Percentiles rank a stretch among this genome's conserved stretches.
These are phyloP conservation scores for Recurvirostra avosetta DNA, from an alignment of 2,113 vertebrate species.

Conservation along the genomic window DNA sequence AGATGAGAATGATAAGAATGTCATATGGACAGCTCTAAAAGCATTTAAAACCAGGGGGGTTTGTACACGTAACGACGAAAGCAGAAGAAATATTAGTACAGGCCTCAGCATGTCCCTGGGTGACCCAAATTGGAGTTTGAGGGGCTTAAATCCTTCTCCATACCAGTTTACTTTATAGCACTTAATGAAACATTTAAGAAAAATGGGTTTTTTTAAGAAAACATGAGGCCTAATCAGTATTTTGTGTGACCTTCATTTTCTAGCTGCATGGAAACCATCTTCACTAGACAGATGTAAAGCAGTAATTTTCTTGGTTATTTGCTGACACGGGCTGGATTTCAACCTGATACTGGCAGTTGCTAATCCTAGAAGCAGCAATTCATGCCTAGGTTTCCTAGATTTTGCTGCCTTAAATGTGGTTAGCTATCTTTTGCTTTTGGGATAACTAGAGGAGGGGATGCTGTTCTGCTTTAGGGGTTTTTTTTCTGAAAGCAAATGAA, in stretches of 20 bases:
- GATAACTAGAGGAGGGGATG: neutral
- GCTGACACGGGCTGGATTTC: neutral
- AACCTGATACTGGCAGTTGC: neutral
- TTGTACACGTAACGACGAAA: neutral
- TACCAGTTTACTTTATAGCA: neutral
- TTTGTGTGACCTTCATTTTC: neutral
- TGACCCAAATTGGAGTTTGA: neutral
- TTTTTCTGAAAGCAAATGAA: neutral
- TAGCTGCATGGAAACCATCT: neutral
- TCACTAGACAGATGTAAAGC: neutral
- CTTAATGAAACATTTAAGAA: neutral
- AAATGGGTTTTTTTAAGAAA: neutral
- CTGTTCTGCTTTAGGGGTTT: neutral
- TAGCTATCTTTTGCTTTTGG: neutral
- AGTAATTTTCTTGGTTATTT: neutral
- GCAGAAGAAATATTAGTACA: neutral
- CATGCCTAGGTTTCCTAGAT: neutral
- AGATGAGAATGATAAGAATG: neutral
- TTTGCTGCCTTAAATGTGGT: neutral
- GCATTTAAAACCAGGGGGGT: accelerated
- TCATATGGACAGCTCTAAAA: neutral
- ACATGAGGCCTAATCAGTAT: neutral
- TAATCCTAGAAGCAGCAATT: neutral
- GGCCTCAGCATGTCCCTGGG: neutral
- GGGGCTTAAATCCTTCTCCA: neutral